Evolutionary conservation across 2,113 vertebrate species (phyloP).

Genomic region (Brachypodius melanocephalos): DNA sequence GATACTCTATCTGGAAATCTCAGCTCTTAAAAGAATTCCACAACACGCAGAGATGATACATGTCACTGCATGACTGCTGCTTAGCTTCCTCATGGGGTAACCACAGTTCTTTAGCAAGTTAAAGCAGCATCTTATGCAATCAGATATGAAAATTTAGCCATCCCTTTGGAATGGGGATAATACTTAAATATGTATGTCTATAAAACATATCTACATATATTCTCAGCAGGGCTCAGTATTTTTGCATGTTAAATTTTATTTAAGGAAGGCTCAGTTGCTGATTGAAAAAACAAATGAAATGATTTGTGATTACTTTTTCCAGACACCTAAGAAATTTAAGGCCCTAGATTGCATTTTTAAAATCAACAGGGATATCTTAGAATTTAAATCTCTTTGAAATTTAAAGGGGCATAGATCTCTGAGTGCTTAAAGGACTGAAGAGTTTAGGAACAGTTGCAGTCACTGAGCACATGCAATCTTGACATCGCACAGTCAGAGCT

Average conservation of each 20-base stretch:
- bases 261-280: neutral
- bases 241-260: neutral
- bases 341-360: neutral
- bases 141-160: constrained; percentile 12
- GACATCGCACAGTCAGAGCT: neutral
- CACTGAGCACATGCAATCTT: neutral
- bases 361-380: neutral
- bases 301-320: neutral
- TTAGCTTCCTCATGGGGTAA: neutral
- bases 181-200: neutral
- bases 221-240: neutral
- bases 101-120: constrained; percentile 1
- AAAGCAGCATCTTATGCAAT: constrained; percentile 17
- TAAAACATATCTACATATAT: neutral
- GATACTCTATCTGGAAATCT: neutral
- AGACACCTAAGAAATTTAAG: neutral
- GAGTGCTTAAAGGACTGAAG: neutral
- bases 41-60: neutral
- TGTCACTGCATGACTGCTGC: neutral
- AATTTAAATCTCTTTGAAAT: neutral
- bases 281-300: neutral
- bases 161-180: neutral
- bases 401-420: neutral
- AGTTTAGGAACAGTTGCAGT: neutral
- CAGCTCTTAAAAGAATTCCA: neutral